Evolutionary conservation across 2,888 invertebrate species (phyloP), one percentile per base, ranked within the genome.

Genomic region (Boloria euphrosyne): DNA sequence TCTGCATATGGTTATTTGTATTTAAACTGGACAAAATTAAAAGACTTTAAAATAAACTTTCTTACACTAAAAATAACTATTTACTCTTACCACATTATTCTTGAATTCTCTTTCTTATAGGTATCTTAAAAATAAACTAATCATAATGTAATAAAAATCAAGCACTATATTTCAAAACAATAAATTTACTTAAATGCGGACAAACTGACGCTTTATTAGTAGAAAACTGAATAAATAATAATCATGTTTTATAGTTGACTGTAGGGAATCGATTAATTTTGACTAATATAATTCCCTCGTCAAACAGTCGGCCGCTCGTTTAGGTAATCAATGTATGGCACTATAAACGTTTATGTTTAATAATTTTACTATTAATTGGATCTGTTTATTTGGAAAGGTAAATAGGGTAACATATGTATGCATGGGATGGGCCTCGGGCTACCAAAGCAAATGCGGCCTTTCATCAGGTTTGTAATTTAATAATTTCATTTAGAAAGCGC

Each of bases 261-360:
- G 68, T 82, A 81, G 78, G 78, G 80, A 87, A 90, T 90, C 91
- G 89, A 90, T 90, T 89, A 90, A 88, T 90, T 87, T 86, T 84
- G 83, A 85, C 85, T 85, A 87, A 89, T 89, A 86, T 88, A 89
- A 90, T 87, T 87, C 78, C 80, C 82, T 86, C 87, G 82, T 89
- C 89, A 89, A 89, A 88, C 83, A 86, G 87, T 85, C 85, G 81
- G 83, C 75, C 75, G 81, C 80, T 87, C 86, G 89, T 90, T 89
- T 87, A 80, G 83, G 84, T 90, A 89, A 90, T 90, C 87, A 89
- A 85, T 83, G 85, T 84, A 84, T 86, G 79, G 86, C 81, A 82
- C 81, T 76, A 83, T 87, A 87, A 88, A 87, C 81, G 80, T 86
- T 85, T 77, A 75, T 75, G 82, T 82, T 86, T 86, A 84, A 88